Conservation (phyloP, 2,113 vertebrate species). For the Raphicerus campestris region DNA sequence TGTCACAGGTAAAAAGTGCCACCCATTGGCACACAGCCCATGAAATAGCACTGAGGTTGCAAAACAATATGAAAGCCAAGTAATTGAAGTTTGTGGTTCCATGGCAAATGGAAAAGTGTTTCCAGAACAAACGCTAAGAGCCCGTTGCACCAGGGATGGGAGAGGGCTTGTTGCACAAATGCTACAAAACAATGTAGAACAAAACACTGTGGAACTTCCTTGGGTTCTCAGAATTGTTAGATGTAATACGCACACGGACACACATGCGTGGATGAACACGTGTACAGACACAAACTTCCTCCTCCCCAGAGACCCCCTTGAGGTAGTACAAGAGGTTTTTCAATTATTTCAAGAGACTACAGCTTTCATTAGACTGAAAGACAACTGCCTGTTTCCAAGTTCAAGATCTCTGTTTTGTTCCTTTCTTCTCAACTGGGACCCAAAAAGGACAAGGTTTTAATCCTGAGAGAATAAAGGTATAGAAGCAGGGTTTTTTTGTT, state of each 20-base stretch:
- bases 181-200: background rate
- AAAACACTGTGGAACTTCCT: background rate
- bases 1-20: background rate
- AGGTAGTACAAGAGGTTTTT: background rate
- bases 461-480: background rate
- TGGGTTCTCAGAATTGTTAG: background rate
- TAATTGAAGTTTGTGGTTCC: constrained; percentile 13
- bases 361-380: background rate
- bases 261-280: background rate
- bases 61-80: constrained; percentile 31
- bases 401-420: background rate
- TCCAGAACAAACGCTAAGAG: background rate
- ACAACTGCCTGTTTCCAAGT: background rate
- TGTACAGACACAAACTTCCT: background rate
- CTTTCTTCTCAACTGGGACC: background rate
- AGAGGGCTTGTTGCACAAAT: background rate
- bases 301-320: background rate
- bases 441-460: background rate
- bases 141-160: background rate
- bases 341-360: background rate
- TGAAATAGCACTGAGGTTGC: background rate
- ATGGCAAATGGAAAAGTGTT: background rate
- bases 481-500: background rate
- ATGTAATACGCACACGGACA: background rate
- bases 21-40: background rate